phyloP scores from a whole-genome alignment of 2,113 vertebrate species.

The Ascaphus truei region DNA sequence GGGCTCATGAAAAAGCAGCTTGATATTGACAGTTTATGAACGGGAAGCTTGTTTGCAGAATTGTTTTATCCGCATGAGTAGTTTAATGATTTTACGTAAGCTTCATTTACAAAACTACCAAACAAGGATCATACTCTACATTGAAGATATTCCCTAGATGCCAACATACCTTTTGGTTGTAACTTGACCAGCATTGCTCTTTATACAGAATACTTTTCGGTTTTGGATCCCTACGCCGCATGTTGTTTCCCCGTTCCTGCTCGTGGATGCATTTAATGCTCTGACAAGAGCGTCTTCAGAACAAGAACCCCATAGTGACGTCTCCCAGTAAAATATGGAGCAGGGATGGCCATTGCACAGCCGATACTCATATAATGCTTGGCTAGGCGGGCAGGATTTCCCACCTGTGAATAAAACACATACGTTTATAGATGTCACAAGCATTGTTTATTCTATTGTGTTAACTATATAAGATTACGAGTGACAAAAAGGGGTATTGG shows the following conservation, averaged over 20 bases:
- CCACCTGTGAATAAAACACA: constrained; percentile 60
- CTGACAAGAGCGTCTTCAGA: constrained; percentile 56
- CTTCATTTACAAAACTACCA: background rate
- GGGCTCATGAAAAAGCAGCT: background rate
- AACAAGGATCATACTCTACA: background rate
- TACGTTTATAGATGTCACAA: background rate
- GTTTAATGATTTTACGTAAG: rapidly evolving
- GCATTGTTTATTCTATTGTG: too few relatives aligned
- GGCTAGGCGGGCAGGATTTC: constrained; percentile 74
- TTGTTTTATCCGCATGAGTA: background rate
- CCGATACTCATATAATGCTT: constrained; percentile 79
- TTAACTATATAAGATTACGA: too few relatives aligned
- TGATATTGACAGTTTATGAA: background rate
- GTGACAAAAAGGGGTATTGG: too few relatives aligned
- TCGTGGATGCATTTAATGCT: constrained; percentile 57
- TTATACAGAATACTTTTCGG: constrained; percentile 78
- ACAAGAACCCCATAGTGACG: constrained; percentile 79
- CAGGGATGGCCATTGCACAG: constrained; percentile 82
- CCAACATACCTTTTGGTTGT: constrained; percentile 74
- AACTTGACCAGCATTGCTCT: constrained; percentile 73
- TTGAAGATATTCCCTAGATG: background rate
- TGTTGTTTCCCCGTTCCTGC: constrained; percentile 55
- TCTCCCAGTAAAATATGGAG: constrained; percentile 79
- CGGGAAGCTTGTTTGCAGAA: background rate
- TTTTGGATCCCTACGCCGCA: constrained; percentile 81